Evolutionary conservation across 2,888 invertebrate species (phyloP).

Genomic region (Cryptocheilus praepositus): DNA sequence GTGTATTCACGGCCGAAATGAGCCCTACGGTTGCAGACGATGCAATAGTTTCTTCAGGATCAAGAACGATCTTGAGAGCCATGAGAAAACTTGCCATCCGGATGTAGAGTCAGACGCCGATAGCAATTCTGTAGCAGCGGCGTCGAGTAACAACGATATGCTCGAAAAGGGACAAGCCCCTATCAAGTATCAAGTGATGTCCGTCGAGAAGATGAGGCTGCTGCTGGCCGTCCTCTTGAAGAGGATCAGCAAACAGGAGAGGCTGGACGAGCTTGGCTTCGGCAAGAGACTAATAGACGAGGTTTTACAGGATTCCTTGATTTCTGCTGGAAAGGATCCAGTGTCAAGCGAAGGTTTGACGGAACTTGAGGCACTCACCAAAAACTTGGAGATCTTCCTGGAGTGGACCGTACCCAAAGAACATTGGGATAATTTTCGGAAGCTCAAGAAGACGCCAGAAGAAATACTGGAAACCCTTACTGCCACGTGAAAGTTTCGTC

Average conservation of each 20-base stretch:
- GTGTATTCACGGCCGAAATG: conserved; percentile 86
- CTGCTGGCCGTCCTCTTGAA: conserved; percentile 88
- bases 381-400: conserved; percentile 86
- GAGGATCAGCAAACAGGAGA: conserved; percentile 88
- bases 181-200: conserved; percentile 77
- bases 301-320: conserved; percentile 85
- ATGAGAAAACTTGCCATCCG: conserved; percentile 74
- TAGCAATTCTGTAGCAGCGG: conserved; percentile 17
- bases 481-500: conserved; percentile 52
- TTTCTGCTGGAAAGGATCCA: conserved; percentile 83
- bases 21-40: conserved; percentile 85
- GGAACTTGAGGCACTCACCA: conserved; percentile 81
- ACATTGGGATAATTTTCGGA: conserved; percentile 85
- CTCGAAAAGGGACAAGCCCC: conserved; percentile 40
- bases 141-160: conserved; percentile 25
- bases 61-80: conserved; percentile 83
- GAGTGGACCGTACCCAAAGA: conserved; percentile 88
- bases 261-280: conserved; percentile 86
- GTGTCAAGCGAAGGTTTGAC: conserved; percentile 77
- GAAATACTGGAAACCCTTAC: conserved; percentile 87
- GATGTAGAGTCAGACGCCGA: conserved; percentile 28
- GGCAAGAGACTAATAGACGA: conserved; percentile 87
- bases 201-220: conserved; percentile 85
- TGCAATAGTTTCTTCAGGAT: conserved; percentile 86
- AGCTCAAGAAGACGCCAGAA: conserved; percentile 85